Conservation (phyloP, 2,113 vertebrate genomes). For the Corapipo altera region DNA sequence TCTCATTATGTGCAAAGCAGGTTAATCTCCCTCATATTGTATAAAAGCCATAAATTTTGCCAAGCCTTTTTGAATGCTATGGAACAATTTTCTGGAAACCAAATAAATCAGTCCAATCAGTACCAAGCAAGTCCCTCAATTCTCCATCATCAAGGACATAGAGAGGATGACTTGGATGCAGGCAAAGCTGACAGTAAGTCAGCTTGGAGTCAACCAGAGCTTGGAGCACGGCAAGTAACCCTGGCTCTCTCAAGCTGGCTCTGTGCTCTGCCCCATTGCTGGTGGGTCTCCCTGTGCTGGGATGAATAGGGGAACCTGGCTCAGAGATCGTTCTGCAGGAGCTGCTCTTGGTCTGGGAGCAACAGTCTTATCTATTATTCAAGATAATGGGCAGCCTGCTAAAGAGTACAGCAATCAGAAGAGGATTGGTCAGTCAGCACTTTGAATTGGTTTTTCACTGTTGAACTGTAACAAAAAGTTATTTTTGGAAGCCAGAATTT, state of each 20-base stretch:
- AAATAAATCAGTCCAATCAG: neutral
- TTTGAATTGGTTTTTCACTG: neutral
- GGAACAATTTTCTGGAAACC: neutral
- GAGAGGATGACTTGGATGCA: neutral
- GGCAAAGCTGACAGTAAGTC: fast-evolving
- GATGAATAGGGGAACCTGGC: fast-evolving
- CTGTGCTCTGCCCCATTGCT: fast-evolving
- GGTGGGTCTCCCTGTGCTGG: neutral
- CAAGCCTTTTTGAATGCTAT: neutral
- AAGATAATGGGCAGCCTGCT: neutral
- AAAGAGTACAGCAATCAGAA: neutral
- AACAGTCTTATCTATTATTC: neutral
- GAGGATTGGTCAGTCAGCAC: neutral
- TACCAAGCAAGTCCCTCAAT: neutral
- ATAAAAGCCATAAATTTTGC: neutral
- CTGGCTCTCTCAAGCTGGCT: neutral
- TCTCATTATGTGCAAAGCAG: neutral
- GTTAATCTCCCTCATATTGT: neutral
- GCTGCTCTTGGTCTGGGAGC: neutral
- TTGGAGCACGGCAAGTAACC: neutral
- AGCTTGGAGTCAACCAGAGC: neutral
- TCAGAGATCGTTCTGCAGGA: neutral
- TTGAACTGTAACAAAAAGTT: neutral
- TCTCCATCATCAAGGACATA: fast-evolving
- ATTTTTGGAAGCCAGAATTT: neutral